Evolutionary conservation across 2,888 invertebrate species (phyloP), one percentile per base, ranked within the genome.

Genomic region (Nomada ruficornis): DNA sequence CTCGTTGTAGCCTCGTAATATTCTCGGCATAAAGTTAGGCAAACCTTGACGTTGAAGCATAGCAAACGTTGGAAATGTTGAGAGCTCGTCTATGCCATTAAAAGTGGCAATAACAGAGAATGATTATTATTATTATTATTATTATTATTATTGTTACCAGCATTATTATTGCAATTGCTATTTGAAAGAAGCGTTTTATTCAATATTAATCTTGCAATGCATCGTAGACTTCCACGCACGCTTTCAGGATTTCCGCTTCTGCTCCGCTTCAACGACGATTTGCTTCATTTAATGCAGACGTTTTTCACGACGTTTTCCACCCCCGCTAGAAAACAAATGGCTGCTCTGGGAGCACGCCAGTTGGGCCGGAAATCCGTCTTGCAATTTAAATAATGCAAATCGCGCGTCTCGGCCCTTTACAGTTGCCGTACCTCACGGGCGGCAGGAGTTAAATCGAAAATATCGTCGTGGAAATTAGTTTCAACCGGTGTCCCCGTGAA

Each of bases 301-400:
- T 52, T 73, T 72, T 63, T 57, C 63, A 76, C 69, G 69, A 69
- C 57, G 20, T 62, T 69, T 65, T 52, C 64, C 4, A 29, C 54
- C 23, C 26, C 26, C 3, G 0, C 23, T 1, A 5, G 64, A 54
- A 59, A 79, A 79, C 64, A 69, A 69, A 79, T 59, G 59, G 62
- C 63, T 10, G 5, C 26, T 55, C 50, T 68, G 68, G 50, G 50
- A 75, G 26, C 63, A 57, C 68, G 50, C 50, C 75, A 50, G 68
- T 73, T 47, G 65, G n/a, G 23, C 77, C 36, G 73, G 57, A 23
- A 23, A 69, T 65, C 52, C 64, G 9, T 63, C 57, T 67, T 57
- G 62, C 71, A 10, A 77, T 80, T 80, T 80, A 71, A 77, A 80
- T 80, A 80, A 80, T 80, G 77, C 77, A 80, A 80, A 80, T 80